These are phyloP conservation scores for Dasyurus viverrinus DNA, from an alignment of 2,113 vertebrate genomes.

Conservation along the genomic window DNA sequence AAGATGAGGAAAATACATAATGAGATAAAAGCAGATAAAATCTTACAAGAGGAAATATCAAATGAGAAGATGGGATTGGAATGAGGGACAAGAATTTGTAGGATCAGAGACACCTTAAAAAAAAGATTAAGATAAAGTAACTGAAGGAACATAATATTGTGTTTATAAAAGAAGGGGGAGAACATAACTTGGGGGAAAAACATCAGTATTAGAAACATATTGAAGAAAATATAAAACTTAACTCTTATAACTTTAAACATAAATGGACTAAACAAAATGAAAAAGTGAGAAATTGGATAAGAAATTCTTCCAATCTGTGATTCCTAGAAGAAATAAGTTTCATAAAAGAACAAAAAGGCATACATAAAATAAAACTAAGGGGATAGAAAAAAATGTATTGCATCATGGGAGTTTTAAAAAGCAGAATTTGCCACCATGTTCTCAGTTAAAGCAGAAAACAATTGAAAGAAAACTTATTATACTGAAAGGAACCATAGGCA, in stretches of 20 bases:
- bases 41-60: not conserved
- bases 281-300: too few relatives aligned
- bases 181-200: not conserved
- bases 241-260: not conserved
- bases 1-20: not conserved
- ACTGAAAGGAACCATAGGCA: not conserved
- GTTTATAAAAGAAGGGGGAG: not conserved
- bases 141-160: not conserved
- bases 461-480: not conserved
- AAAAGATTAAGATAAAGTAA: not conserved
- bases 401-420: not conserved
- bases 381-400: not conserved
- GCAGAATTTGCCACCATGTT: not conserved
- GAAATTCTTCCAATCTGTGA: too few relatives aligned
- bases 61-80: not conserved
- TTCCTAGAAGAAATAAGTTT: not conserved
- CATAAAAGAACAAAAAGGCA: too few relatives aligned
- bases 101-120: not conserved
- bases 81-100: not conserved
- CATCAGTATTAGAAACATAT: not conserved
- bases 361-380: not conserved
- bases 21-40: not conserved
- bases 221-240: not conserved
- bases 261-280: too few relatives aligned
- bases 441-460: not conserved